Base-by-base conservation (phyloP, 2,113 vertebrate genomes). In the Sitta europaea region DNA sequence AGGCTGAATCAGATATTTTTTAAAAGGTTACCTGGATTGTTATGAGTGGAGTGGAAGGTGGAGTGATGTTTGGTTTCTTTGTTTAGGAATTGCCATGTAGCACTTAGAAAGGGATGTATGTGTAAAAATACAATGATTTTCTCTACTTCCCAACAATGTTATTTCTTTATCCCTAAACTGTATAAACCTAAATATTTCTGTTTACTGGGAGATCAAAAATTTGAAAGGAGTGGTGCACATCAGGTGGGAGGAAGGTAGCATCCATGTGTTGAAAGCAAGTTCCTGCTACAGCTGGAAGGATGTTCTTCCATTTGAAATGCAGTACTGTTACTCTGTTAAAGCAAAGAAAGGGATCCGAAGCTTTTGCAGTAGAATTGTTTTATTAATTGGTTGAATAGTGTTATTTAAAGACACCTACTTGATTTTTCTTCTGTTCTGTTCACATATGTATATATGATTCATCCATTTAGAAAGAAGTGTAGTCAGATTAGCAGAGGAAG, bases 401-500 rank as follows among this genome's bases (percentile, higher is more conserved):
- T 20, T 92, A 35, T 68, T 85, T 76, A 76, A 85, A 71, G 36
- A 79, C 78, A 53, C 8, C 5, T 11, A 6, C 0, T 0, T 78
- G 38, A 9, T 68, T 91, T 93, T 90, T 8, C 2, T 55, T 42
- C 43, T 62, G 3, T 66, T 94, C 17, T 3, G 0, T 76, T 94
- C 17, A 2, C 0, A 0, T 47, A 11, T 0, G 0, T 51, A 42
- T 22, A 62, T 77, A 22, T 4, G 4, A 77, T 55, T 71, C 55
- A 38, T 55, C 12, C 18, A 1, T 53, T 67, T 2, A 43, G 42
- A 59, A 80, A 23, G 59, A 58, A 88, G 20, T 16, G 35, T 78
- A 83, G 71, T 80, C 77, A 83, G 55, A 45, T 35, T 20, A 86
- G 71, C 53, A 51, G 77, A 42, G 1, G 0, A 47, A 8, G 53